Percentiles rank a stretch among this genome's conserved stretches.
These are phyloP conservation scores for Drosophila putrida DNA, from an alignment of 2,888 invertebrate genomes.

Conservation along the genomic window DNA sequence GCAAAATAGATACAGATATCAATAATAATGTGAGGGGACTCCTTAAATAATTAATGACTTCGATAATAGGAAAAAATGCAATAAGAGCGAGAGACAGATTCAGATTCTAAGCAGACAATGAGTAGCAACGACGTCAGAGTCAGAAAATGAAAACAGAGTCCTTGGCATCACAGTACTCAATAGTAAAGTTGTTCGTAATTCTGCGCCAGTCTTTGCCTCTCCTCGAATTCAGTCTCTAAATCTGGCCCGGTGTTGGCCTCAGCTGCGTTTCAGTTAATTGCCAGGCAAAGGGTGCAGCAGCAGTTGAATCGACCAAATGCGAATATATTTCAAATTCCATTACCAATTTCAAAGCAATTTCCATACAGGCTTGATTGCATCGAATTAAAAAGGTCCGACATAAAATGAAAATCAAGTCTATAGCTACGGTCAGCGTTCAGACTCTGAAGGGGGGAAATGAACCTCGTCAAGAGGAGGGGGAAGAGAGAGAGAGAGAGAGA, in stretches of 20 bases:
- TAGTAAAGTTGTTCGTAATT: neutral
- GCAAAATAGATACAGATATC: too few relatives aligned
- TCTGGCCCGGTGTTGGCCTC: constrained; percentile 8
- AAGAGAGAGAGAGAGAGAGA: constrained; percentile 12
- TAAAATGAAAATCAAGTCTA: constrained; percentile 62
- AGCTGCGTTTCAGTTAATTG: constrained; percentile 51
- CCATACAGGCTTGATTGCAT: constrained; percentile 77
- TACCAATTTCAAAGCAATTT: constrained; percentile 74
- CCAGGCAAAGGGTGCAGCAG: constrained; percentile 45
- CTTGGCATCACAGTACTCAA: neutral
- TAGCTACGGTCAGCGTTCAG: constrained; percentile 37
- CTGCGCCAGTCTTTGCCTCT: constrained; percentile 1
- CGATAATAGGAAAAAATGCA: too few relatives aligned
- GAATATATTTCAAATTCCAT: constrained; percentile 66
- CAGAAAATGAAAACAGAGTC: neutral
- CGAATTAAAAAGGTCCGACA: constrained; percentile 69
- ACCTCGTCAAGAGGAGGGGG: constrained; percentile 29
- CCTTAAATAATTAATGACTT: too few relatives aligned
- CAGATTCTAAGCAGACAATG: neutral
- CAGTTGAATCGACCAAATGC: constrained; percentile 51
- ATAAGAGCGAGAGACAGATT: neutral
- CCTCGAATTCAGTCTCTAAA: constrained; percentile 2
- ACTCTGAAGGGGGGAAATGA: constrained; percentile 10
- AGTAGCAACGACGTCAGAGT: neutral
- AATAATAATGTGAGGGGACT: too few relatives aligned